A percentile compares a stretch with the other conserved stretches of the same genome.
phyloP scores from a whole-genome alignment of 2,888 invertebrate species.

The Congeria kusceri region DNA sequence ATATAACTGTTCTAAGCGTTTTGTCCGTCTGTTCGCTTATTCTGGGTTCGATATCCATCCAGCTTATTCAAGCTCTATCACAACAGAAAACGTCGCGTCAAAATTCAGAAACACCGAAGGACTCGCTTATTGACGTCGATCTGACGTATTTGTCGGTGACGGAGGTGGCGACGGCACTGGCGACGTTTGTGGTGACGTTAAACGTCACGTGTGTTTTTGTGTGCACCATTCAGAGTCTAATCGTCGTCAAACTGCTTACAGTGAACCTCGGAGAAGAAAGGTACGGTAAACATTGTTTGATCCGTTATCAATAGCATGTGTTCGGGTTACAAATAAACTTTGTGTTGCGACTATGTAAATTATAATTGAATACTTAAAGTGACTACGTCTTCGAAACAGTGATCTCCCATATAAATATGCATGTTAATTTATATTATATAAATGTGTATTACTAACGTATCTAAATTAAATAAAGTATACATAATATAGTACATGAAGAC shows the following conservation, averaged over 20 bases:
- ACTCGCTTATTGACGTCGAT: conserved; percentile 56
- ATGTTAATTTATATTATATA: no score
- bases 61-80: conserved; percentile 92
- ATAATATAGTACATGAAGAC: no score
- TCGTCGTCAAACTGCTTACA: conserved; percentile 95
- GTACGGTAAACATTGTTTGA: conserved; percentile 83
- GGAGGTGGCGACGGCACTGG: conserved; percentile 95
- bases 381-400: no score
- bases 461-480: no score
- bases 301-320: neutral
- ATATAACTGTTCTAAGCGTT: conserved; percentile 89
- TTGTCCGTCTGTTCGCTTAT: conserved; percentile 94
- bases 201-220: conserved; percentile 96
- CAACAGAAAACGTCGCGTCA: conserved; percentile 79
- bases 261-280: conserved; percentile 92
- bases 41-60: conserved; percentile 91
- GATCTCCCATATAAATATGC: no score
- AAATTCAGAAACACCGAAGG: conserved; percentile 6
- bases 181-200: conserved; percentile 94
- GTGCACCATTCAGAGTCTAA: conserved; percentile 97
- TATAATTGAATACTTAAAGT: no score
- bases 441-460: no score
- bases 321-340: no score
- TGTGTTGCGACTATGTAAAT: no score
- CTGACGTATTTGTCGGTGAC: conserved; percentile 90